These are phyloP conservation scores for Ochropleura leucogaster DNA, from an alignment of 2,888 invertebrate species.

Conservation along the genomic window DNA sequence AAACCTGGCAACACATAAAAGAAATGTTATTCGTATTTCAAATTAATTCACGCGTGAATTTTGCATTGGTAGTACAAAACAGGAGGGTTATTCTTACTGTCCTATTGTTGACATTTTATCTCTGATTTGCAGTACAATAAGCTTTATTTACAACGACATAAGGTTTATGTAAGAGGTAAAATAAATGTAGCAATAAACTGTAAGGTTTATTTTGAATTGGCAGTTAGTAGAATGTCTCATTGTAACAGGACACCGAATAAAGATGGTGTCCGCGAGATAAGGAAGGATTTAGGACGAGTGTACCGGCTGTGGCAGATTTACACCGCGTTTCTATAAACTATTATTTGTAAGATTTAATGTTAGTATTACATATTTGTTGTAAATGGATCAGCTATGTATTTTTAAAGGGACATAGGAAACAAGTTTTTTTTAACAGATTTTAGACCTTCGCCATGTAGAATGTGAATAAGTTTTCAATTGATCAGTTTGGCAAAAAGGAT, in stretches of 20 bases:
- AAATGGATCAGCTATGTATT: slow-evolving; percentile 40
- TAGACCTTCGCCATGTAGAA: background rate
- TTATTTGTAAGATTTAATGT: slow-evolving; percentile 72
- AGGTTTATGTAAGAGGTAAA: background rate
- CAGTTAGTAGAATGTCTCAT: slow-evolving; percentile 75
- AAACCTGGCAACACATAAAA: slow-evolving; percentile 61
- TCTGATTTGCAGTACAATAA: background rate
- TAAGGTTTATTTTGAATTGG: slow-evolving; percentile 77
- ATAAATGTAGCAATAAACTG: background rate
- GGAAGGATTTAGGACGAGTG: slow-evolving; percentile 78
- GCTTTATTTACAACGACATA: background rate
- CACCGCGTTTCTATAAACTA: slow-evolving; percentile 72
- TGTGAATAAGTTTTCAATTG: too few relatives aligned
- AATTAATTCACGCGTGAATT: slow-evolving; percentile 85
- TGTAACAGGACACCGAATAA: slow-evolving; percentile 81
- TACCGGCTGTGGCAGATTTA: slow-evolving; percentile 74
- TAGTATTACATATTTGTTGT: slow-evolving; percentile 46
- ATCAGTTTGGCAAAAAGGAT: background rate
- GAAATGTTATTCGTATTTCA: slow-evolving; percentile 72
- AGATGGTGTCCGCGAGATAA: slow-evolving; percentile 84
- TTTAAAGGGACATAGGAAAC: background rate
- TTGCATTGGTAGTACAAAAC: slow-evolving; percentile 75
- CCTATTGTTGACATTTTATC: background rate
- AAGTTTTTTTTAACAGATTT: rapidly evolving
- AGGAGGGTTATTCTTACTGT: slow-evolving; percentile 63